Evolutionary conservation across 37 sponge, comb jelly and placozoan genomes (phyloP), one percentile per base, ranked within the genome.

Genomic region (Cladorhizidae sp.): DNA sequence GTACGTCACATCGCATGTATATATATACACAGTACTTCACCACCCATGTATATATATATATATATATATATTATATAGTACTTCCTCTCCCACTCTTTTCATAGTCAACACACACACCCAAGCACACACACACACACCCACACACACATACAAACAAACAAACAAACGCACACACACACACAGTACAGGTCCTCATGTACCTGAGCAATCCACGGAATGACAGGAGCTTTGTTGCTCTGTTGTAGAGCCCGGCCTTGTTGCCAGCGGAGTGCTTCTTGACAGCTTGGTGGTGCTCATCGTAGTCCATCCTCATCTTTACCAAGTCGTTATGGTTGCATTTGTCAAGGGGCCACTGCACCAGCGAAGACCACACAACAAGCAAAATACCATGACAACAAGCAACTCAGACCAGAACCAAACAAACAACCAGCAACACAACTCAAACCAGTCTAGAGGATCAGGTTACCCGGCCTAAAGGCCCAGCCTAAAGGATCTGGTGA

Each of bases 181-280:
- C 63, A 77, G 11, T 40, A 22, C 20, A 22, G 14, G 41, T 68
- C 15, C 17, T 72, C 40, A 12, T 42, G 25, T 31, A 93, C 93
- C 93, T 93, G 35, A 93, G 49, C 31, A 93, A 88, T 18, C 93
- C 93, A 55, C 86, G 86, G 73, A 61, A 93, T 41, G 93, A 79
- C 42, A 93, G 61, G 21, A 83, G 71, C 8, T 26, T 76, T 26
- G 70, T 22, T 5, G 70, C 67, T 23, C 57, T 55, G n/a, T 80
- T 67, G 50, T 63, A 90, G 0, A 70, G 50, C 23, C n/a, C 9
- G 39, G 86, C 77, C 25, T 57, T 84, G 59, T 75, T 74, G 25
- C 71, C 45, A 23, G 90, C 83, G 21, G 36, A 32, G 32, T 61
- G 67, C 79, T 88, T 85, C 80, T 93, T 93, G 82, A 68, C 82